Evolutionary conservation across 1,140 invertebrate species (phyloP).

Genomic region (Spodoptera frugiperda): DNA sequence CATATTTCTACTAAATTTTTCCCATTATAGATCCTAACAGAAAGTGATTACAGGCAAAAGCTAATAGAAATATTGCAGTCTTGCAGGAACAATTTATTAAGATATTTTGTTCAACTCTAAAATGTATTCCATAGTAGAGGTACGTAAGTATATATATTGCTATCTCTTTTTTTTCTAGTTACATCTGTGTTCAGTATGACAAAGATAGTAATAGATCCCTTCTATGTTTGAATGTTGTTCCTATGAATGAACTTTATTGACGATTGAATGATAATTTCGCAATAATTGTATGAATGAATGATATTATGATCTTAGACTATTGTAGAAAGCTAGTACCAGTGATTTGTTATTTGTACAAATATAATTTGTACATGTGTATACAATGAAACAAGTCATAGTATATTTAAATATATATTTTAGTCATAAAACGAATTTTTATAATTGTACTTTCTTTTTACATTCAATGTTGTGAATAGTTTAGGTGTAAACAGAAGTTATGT

Average conservation of each 20-base stretch:
- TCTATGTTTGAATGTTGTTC: background rate
- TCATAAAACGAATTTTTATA: background rate
- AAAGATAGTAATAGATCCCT: too few relatives aligned
- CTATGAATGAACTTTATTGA: background rate
- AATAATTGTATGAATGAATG: conserved; percentile 20
- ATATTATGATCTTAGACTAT: conserved; percentile 5
- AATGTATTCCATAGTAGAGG: too few relatives aligned
- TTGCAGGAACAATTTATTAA: too few relatives aligned
- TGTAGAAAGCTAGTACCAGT: conserved; percentile 1
- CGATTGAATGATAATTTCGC: background rate
- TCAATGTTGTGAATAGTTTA: conserved; percentile 7
- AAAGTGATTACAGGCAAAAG: too few relatives aligned
- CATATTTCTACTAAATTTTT: too few relatives aligned
- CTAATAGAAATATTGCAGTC: too few relatives aligned
- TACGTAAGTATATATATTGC: too few relatives aligned
- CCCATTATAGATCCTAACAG: too few relatives aligned
- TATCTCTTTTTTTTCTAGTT: too few relatives aligned
- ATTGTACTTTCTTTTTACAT: background rate
- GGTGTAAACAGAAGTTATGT: background rate
- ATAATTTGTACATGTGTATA: conserved; percentile 4
- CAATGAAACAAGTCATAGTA: conserved; percentile 1
- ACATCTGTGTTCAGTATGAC: too few relatives aligned
- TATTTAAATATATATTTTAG: background rate
- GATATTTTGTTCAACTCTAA: too few relatives aligned
- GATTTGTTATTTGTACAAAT: conserved; percentile 35